Evolutionary conservation across 1,140 invertebrate species (phyloP).

Genomic region (Nasonia vitripennis): DNA sequence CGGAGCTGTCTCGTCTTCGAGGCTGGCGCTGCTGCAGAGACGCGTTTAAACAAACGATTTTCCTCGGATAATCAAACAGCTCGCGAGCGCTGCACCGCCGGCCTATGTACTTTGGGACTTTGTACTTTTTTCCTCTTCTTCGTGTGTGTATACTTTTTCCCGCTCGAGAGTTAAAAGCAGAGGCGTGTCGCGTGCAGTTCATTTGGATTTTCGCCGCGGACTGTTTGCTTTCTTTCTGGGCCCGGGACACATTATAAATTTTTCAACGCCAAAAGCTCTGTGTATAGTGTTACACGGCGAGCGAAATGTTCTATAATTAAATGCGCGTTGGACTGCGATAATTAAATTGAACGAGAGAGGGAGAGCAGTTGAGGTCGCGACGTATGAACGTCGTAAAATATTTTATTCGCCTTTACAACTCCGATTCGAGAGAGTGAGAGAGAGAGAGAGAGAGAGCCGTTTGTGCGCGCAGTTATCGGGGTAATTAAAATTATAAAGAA

Average conservation of each 20-base stretch:
- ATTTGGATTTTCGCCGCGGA: not conserved
- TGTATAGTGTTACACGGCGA: not conserved
- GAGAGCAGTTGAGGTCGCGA: no score
- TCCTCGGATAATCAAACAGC: not conserved
- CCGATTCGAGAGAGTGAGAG: no score
- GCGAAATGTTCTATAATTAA: not conserved
- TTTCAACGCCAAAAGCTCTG: not conserved
- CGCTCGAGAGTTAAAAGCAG: constrained; percentile 17
- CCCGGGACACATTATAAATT: constrained; percentile 6
- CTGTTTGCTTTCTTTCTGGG: constrained; percentile 13
- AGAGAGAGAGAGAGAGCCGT: no score
- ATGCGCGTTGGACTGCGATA: not conserved
- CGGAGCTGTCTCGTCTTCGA: no score
- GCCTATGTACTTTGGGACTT: constrained; percentile 3
- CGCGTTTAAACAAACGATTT: constrained; percentile 4
- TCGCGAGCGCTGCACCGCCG: not conserved
- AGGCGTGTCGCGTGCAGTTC: not conserved
- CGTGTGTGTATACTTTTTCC: not conserved
- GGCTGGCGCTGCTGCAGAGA: no score
- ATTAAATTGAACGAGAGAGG: not conserved
- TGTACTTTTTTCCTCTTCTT: not conserved
- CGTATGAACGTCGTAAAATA: no score
- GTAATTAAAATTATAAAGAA: no score
- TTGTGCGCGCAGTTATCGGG: no score
- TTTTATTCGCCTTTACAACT: no score